Percentiles rank a stretch among this genome's conserved stretches.
These are phyloP conservation scores for Semaprochilodus insignis DNA, from an alignment of 2,797 vertebrate genomes.

Conservation along the genomic window DNA sequence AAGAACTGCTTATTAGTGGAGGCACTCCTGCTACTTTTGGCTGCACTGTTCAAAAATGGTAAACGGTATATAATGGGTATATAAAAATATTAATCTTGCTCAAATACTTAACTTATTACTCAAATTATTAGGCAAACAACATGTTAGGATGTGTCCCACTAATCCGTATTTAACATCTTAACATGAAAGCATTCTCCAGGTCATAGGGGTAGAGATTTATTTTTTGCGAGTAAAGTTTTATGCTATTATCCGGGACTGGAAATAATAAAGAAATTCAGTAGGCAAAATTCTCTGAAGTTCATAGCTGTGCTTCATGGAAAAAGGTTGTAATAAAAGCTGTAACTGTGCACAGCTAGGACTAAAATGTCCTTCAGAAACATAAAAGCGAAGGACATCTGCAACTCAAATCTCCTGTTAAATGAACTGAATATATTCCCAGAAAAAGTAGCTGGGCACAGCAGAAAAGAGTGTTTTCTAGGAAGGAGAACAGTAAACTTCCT, in stretches of 20 bases:
- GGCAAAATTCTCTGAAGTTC: background rate
- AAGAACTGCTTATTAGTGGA: too few relatives aligned
- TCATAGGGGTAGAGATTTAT: too few relatives aligned
- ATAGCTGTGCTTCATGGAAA: background rate
- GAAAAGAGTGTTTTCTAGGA: background rate
- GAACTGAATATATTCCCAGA: constrained; percentile 10
- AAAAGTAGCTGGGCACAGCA: constrained; percentile 21
- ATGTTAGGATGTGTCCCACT: too few relatives aligned
- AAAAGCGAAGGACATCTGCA: constrained; percentile 19
- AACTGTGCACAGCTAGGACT: constrained; percentile 11
- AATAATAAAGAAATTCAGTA: constrained; percentile 3
- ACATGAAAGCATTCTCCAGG: too few relatives aligned
- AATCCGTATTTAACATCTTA: too few relatives aligned
- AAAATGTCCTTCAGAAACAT: constrained; percentile 15
- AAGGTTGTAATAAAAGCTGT: background rate
- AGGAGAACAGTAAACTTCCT: constrained; percentile 15
- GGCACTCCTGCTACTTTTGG: too few relatives aligned
- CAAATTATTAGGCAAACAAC: too few relatives aligned
- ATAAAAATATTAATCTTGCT: too few relatives aligned
- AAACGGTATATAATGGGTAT: too few relatives aligned
- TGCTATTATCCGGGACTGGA: background rate
- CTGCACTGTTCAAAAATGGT: too few relatives aligned
- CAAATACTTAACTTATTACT: too few relatives aligned
- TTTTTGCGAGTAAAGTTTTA: background rate
- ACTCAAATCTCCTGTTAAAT: constrained; percentile 37